Base-by-base conservation (phyloP, 2,797 vertebrate species). In the Merluccius polli region DNA sequence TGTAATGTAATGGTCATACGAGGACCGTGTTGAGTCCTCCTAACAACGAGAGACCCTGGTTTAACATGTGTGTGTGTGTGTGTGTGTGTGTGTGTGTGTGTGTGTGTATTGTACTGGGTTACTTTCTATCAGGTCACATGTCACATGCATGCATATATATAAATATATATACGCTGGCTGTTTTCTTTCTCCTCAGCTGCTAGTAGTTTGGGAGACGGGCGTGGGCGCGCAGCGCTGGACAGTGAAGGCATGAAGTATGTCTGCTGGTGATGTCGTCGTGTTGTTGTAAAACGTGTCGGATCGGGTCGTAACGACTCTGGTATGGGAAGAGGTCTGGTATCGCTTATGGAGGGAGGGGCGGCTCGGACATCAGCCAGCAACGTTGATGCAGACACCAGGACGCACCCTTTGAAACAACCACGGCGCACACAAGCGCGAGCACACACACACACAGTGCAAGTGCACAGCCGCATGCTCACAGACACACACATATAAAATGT, bases 331-430 rank as follows among this genome's bases (percentile, higher is more conserved):
- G 78, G 84, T 90, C 82, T 87, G 87, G 84, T 84, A 70, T 69
- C 88, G 75, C 85, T 90, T 88, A 88, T 81, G 75, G 78, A 78
- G 48, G 32, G 78, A 89, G 78, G 85, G 77, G 77, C 70, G 2
- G 78, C 77, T 76, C 78, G 77, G 75, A 80, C 75, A 59, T 63
- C 36, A 87, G 86, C 86, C 87, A 90, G 78, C 79, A 35, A 4
- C 73, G 7, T 9, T 86, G 87, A 88, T 85, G 87, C 88, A 80
- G 75, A 72, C 78, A 83, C 78, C 70, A 82, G 87, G 80, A 86
- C 86, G 90, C 88, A 30, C 85, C 88, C 89, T 85, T 89, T 81
- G 82, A 82, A 82, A 70, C 71, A 83, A 68, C 71, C 68, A 78
- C 33, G 16, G 15, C 44, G 44, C 18, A 5, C 44, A 52, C 21